Evolutionary conservation across 1,140 invertebrate genomes (phyloP), one percentile per base, ranked within the genome.

Genomic region (Drosophila navojoa): DNA sequence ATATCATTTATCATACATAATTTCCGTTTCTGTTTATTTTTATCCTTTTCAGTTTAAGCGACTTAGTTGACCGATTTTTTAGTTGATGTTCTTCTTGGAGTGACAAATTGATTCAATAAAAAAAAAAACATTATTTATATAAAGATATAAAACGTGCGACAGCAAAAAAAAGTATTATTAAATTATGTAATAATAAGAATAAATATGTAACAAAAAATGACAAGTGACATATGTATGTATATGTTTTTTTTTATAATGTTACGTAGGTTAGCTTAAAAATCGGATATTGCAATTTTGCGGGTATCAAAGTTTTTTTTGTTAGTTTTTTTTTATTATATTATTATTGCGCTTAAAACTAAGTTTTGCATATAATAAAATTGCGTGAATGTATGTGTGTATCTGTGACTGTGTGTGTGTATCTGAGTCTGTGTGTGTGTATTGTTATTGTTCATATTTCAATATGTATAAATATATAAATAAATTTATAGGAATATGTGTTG

Each of bases 401-500:
- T 79, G 9, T 63, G 32, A 44, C 47, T 79, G 38, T 47, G 11
- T 47, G 54, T 69, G 40, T 44, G 19, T 22, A 22, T 19, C 9
- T 71, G 16, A 10, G 49, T 61, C 42, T 76, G 40, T 61, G 40
- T 69, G 45, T 62, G 38, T 53, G n/a, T 72, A 38, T 77, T 77
- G 29, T 72, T 67, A 87, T 75, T 81, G 63, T 86, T 85, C 58
- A 86, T 86, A 86, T 86, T 81, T 86, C 71, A 86, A 87, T 87
- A 89, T 79, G 84, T 79, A 84, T 87, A 71, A 68, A 78, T 81
- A 81, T 86, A 86, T 86, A 86, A 87, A 86, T 87, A 86, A 86
- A 86, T 87, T 79, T 86, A 86, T 86, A 86, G 82, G 82, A 87
- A 86, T 86, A 86, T 86, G 76, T 87, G 75, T 86, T 87, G 82